These are phyloP conservation scores for Aporophyla nigra DNA, from an alignment of 2,888 invertebrate genomes.

Conservation along the genomic window DNA sequence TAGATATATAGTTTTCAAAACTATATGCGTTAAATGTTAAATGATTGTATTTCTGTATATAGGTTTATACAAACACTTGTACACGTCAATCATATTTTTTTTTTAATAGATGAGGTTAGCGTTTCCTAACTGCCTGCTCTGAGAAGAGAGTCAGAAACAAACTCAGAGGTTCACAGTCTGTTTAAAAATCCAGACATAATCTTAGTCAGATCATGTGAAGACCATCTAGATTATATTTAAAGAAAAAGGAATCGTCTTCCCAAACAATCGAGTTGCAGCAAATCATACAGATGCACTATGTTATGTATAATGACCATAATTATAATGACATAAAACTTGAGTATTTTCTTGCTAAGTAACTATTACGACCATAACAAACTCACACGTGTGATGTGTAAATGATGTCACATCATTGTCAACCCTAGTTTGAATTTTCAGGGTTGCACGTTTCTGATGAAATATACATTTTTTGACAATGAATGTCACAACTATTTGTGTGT, in stretches of 20 bases:
- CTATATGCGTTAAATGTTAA: neutral
- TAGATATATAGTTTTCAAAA: neutral
- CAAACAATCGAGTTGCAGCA: neutral
- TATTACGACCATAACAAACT: neutral
- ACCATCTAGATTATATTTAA: too few species aligned
- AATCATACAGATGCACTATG: neutral
- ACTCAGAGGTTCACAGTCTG: too few species aligned
- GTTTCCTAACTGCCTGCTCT: too few species aligned
- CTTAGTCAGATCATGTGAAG: too few species aligned
- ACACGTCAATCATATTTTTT: too few species aligned
- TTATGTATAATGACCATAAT: neutral
- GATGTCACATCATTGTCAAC: conserved; percentile 35
- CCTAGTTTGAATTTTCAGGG: conserved; percentile 22
- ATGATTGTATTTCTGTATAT: too few species aligned
- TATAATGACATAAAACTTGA: neutral
- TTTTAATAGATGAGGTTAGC: too few species aligned
- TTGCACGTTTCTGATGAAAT: conserved; percentile 22
- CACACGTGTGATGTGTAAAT: neutral
- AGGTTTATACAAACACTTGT: too few species aligned
- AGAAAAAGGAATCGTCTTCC: neutral
- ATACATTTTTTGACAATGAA: conserved; percentile 38
- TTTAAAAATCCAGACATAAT: too few species aligned
- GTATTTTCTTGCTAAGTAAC: neutral
- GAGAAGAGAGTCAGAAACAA: too few species aligned
- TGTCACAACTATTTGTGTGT: conserved; percentile 31